phyloP scores from a whole-genome alignment of 30 jellyfish, hydroid and myxozoan genomes.

The Aurelia sp. region DNA sequence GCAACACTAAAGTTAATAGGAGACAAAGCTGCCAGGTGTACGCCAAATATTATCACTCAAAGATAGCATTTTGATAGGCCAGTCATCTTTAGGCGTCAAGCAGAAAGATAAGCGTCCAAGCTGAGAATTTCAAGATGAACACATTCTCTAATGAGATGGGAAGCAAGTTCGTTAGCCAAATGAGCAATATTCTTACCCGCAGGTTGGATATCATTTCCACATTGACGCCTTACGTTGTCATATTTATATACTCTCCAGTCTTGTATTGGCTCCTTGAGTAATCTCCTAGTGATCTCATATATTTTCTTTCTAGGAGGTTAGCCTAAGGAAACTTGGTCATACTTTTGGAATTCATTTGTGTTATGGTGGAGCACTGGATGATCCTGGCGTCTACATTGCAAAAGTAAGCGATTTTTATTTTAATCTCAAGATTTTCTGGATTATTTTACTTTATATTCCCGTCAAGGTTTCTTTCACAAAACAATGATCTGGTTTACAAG shows the following conservation, averaged over 20 bases:
- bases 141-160: no score
- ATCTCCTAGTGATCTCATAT: background rate
- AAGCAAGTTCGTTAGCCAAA: no score
- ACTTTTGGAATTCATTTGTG: slow-evolving; percentile 75
- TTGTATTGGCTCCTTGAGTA: background rate
- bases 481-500: background rate
- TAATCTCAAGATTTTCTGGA: background rate
- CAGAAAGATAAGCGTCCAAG: no score
- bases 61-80: no score
- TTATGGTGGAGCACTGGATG: slow-evolving; percentile 90
- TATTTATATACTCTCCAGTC: no score
- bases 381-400: slow-evolving; percentile 84
- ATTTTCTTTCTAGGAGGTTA: slow-evolving; percentile 72
- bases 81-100: no score
- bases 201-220: background rate
- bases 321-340: slow-evolving; percentile 44
- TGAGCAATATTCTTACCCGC: background rate
- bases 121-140: no score
- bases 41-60: no score
- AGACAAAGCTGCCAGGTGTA: no score
- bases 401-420: slow-evolving; percentile 62
- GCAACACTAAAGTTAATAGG: no score
- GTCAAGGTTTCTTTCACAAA: background rate
- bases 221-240: background rate
- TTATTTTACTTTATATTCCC: background rate